Evolutionary conservation across 2,113 vertebrate species (phyloP).

Genomic region (Cebus imitator): DNA sequence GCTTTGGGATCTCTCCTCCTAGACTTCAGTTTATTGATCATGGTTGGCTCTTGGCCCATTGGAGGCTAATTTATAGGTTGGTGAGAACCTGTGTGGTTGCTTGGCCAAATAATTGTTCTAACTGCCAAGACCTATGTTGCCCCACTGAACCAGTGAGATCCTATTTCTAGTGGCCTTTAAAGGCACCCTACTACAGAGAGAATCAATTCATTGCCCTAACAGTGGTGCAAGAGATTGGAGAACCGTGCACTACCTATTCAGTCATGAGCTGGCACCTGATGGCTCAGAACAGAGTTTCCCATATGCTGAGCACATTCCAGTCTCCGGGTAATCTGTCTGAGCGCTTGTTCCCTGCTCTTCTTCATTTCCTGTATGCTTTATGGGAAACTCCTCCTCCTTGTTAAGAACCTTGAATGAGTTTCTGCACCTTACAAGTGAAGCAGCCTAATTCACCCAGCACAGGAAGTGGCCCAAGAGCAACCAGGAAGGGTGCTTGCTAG

Average conservation of each 20-base stretch:
- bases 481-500: neutral
- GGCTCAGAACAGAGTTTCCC: neutral
- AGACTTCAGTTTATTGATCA: neutral
- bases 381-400: neutral
- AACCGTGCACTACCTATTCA: fast-evolving
- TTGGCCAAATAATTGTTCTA: neutral
- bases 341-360: neutral
- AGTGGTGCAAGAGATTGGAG: too few species aligned
- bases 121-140: neutral
- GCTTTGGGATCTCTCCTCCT: neutral
- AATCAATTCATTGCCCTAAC: too few species aligned
- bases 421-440: neutral
- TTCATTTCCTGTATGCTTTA: neutral
- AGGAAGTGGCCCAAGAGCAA: neutral
- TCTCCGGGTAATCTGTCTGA: neutral
- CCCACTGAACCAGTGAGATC: neutral
- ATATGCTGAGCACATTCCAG: neutral
- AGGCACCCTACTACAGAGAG: neutral
- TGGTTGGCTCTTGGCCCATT: neutral
- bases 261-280: too few species aligned
- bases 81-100: neutral
- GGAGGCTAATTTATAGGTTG: neutral
- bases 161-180: neutral
- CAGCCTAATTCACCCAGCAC: neutral
- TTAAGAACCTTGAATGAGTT: neutral